phyloP scores from a whole-genome alignment of 2,888 invertebrate species.

The Oscheius sp. region DNA sequence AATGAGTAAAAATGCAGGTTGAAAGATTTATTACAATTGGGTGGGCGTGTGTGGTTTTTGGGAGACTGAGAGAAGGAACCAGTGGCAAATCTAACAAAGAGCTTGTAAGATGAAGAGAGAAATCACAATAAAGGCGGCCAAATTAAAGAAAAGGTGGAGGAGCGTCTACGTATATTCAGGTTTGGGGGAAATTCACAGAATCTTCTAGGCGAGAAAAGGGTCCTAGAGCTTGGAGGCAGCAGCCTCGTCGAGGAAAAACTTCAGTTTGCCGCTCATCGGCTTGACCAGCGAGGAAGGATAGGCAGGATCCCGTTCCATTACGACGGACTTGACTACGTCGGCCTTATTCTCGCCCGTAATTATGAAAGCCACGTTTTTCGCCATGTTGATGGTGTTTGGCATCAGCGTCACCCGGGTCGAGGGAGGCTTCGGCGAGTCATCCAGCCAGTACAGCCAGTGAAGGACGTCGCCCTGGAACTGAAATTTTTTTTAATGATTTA shows the following conservation, averaged over 20 bases:
- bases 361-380: slow-evolving; percentile 86
- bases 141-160: background rate
- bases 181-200: background rate
- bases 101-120: background rate
- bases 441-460: slow-evolving; percentile 84
- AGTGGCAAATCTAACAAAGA: slow-evolving; percentile 15
- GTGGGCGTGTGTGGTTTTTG: no score
- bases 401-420: slow-evolving; percentile 90
- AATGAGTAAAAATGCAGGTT: no score
- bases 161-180: slow-evolving; percentile 4
- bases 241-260: slow-evolving; percentile 46
- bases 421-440: slow-evolving; percentile 96
- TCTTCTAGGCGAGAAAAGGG: background rate
- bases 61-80: background rate
- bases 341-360: slow-evolving; percentile 88
- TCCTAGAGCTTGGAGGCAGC: slow-evolving; percentile 41
- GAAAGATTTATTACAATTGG: no score
- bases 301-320: slow-evolving; percentile 22
- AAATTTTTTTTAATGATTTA: background rate
- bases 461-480: slow-evolving; percentile 31
- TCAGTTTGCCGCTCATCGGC: slow-evolving; percentile 45
- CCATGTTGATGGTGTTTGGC: slow-evolving; percentile 87
- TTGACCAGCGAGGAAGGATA: slow-evolving; percentile 46
- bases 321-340: slow-evolving; percentile 81
- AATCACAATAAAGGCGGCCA: slow-evolving; percentile 19